Base-by-base conservation (phyloP, 92 coral and sea anemone species). In the Umimayanthus chanpuru region DNA sequence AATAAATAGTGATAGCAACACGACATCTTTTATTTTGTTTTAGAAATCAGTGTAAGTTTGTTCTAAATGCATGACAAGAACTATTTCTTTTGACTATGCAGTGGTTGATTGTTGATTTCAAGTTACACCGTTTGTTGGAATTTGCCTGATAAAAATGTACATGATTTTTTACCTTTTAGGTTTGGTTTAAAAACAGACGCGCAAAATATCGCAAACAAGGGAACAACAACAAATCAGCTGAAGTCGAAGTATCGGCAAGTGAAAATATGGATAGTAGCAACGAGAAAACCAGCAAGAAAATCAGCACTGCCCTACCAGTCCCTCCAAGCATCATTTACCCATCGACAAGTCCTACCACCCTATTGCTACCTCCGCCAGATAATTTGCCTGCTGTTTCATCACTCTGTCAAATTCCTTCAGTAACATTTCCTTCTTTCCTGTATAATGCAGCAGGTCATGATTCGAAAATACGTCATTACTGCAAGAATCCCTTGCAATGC, bases 121-220 rank as follows among this genome's bases (percentile, higher is more conserved):
- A 71, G 12, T 14, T 5, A 71, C 32, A 12, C 18, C 28, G 4
- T 40, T 67, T 39, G 11, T 4, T 32, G n/a, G 9, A 9, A 11
- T 68, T 44, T 38, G 11, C 18, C 55, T 36, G 29, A 5, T 36
- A 12, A 26, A 26, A 36, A 82, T 39, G 1, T 14, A 65, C 36
- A 9, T 58, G 5, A 43, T 10, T 70, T 40, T 83, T 14, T 85
- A 23, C 16, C 43, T 89, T 77, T 1, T 38, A 97, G 99, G 99
- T 97, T 38, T 97, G 99, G 99, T 97, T 97, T 88, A 97, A 97
- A 90, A 97, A 97, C 91, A 91, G 99, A 91, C 85, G 99, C 58
- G 99, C 99, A 47, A 97, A 97, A 71, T 94, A 94, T 91, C 93
- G 99, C 76, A 97, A 97, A 86, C 94, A 91, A 88, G 94, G 90